These are phyloP conservation scores for Drosophila grimshawi DNA, from an alignment of 1,140 invertebrate genomes.

Conservation along the genomic window DNA sequence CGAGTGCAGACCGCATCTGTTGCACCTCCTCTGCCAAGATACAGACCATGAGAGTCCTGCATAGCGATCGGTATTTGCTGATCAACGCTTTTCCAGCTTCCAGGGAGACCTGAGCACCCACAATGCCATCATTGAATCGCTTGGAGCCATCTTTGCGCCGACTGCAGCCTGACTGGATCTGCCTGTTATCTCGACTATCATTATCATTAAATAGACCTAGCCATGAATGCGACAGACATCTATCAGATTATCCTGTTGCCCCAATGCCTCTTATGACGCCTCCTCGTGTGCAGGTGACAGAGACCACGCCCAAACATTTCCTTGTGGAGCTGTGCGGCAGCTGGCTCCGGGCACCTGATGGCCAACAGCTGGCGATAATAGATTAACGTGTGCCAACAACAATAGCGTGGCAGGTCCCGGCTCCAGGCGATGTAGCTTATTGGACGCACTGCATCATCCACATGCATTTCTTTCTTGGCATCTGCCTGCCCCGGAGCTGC, in stretches of 20 bases:
- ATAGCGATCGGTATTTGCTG: conserved; percentile 89
- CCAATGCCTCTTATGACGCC: no score
- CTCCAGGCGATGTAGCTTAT: conserved; percentile 95
- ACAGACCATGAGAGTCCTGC: no score
- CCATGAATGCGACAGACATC: conserved; percentile 89
- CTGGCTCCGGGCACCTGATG: conserved; percentile 95
- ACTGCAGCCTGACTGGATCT: conserved; percentile 87
- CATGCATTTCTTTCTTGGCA: not conserved
- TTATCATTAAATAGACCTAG: conserved; percentile 90
- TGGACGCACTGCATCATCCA: conserved; percentile 77
- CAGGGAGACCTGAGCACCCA: conserved; percentile 94
- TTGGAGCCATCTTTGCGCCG: conserved; percentile 90
- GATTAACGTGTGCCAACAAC: conserved; percentile 86
- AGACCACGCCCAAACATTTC: conserved; percentile 90
- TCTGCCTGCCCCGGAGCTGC: conserved; percentile 68
- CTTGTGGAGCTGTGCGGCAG: conserved; percentile 95
- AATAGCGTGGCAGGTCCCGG: conserved; percentile 91
- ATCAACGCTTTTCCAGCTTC: conserved; percentile 97
- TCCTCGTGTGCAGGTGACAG: no score
- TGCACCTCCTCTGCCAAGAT: no score
- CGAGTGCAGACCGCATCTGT: no score
- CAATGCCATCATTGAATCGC: conserved; percentile 91
- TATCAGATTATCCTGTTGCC: conserved; percentile 89
- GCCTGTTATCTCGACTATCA: conserved; percentile 95
- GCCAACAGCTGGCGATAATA: conserved; percentile 92